Conservation (phyloP, 2,888 invertebrate species). For the Tuta absoluta region DNA sequence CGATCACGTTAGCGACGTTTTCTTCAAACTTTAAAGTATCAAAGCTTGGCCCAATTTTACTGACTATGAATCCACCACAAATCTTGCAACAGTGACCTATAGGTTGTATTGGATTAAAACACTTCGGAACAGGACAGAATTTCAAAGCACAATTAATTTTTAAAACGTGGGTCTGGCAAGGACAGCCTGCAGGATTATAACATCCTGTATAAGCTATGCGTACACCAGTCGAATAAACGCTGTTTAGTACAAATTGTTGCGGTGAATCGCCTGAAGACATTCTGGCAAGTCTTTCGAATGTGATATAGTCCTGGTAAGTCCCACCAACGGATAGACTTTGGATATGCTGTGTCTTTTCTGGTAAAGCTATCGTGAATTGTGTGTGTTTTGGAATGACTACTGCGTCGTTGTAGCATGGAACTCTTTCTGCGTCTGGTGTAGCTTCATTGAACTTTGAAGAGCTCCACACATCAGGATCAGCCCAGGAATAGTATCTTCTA, state of each 20-base stretch:
- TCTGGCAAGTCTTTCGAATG: neutral
- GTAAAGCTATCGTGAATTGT: conserved; percentile 55
- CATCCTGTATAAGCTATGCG: conserved; percentile 38
- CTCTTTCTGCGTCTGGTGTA: conserved; percentile 72
- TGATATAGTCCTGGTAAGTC: neutral
- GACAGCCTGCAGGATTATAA: conserved; percentile 57
- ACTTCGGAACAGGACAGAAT: conserved; percentile 58
- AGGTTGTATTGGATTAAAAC: conserved; percentile 63
- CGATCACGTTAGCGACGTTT: conserved; percentile 49
- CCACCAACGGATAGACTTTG: conserved; percentile 29
- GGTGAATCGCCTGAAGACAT: conserved; percentile 13
- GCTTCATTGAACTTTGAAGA: conserved; percentile 67
- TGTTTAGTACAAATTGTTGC: conserved; percentile 53
- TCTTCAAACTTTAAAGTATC: conserved; percentile 54
- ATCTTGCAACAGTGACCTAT: conserved; percentile 68
- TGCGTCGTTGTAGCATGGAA: conserved; percentile 72
- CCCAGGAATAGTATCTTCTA: conserved; percentile 58
- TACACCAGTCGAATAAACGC: conserved; percentile 43
- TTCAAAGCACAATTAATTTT: conserved; percentile 60
- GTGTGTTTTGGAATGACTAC: conserved; percentile 61
- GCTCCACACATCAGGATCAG: conserved; percentile 69
- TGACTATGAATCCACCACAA: conserved; percentile 62
- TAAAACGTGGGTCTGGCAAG: conserved; percentile 55
- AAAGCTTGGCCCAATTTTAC: conserved; percentile 56
- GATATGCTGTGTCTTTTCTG: conserved; percentile 51